phyloP scores from a whole-genome alignment of 2,888 invertebrate species.

The Himalopsyche kuldschensis region DNA sequence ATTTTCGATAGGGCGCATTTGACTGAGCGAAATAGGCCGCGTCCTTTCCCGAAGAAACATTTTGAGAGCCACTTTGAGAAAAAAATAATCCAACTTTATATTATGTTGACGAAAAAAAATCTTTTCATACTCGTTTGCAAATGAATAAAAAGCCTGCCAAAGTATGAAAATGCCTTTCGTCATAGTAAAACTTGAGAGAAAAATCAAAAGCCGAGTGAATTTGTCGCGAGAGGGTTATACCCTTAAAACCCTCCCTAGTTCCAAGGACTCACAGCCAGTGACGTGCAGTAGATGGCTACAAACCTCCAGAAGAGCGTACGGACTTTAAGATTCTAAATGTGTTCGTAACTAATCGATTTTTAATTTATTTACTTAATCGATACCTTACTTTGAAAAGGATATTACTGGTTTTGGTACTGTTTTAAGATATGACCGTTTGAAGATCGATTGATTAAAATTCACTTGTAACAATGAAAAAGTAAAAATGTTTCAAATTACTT shows the following conservation, averaged over 20 bases:
- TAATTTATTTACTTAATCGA: too few relatives aligned
- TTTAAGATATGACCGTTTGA: too few relatives aligned
- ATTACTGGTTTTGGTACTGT: too few relatives aligned
- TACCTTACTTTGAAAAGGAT: too few relatives aligned
- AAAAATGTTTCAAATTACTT: too few relatives aligned
- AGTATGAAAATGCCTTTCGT: not conserved
- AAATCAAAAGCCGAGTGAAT: not conserved
- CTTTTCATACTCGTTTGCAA: not conserved
- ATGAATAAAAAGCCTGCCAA: not conserved
- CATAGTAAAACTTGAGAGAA: not conserved
- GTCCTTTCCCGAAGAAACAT: not conserved
- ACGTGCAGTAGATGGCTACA: not conserved
- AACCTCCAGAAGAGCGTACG: too few relatives aligned
- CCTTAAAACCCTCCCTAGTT: not conserved
- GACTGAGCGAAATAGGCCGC: not conserved
- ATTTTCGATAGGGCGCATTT: not conserved
- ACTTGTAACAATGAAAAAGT: too few relatives aligned
- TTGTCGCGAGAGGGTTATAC: not conserved
- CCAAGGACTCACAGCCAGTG: not conserved
- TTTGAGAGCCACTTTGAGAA: not conserved
- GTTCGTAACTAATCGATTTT: too few relatives aligned
- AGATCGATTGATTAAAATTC: too few relatives aligned
- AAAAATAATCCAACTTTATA: not conserved
- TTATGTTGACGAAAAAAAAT: not conserved
- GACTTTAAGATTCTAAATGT: too few relatives aligned